A percentile compares a stretch with the other conserved stretches of the same genome.
Conservation (phyloP, 2,797 vertebrate species). For the Sebastes steindachneri region DNA sequence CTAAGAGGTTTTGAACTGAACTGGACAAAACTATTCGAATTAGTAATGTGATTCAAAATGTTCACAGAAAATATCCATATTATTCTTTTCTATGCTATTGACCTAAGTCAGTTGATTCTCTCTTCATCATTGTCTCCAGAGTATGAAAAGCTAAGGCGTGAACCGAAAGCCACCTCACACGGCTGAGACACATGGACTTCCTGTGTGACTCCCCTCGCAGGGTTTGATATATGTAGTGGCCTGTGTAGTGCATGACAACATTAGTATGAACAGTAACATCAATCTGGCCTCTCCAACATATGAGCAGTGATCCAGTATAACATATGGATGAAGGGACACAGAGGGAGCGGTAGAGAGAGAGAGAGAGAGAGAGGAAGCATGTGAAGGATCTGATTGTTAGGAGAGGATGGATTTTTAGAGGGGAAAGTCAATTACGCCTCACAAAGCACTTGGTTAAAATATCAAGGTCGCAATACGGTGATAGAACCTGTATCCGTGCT, state of each 20-base stretch:
- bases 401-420: constrained; percentile 66
- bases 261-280: constrained; percentile 61
- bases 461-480: constrained; percentile 72
- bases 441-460: constrained; percentile 79
- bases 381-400: constrained; percentile 60
- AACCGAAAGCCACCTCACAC: background rate
- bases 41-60: background rate
- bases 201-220: background rate
- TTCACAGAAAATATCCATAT: background rate
- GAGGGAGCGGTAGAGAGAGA: background rate
- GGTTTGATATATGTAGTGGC: constrained; percentile 41
- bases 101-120: background rate
- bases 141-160: background rate
- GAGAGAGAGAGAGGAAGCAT: constrained; percentile 19
- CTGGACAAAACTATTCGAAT: background rate
- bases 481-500: constrained; percentile 52
- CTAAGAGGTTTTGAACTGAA: background rate
- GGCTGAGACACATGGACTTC: background rate
- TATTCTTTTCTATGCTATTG: background rate
- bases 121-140: background rate
- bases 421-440: constrained; percentile 73
- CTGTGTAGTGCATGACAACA: constrained; percentile 52
- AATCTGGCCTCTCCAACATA: constrained; percentile 39
- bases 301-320: constrained; percentile 47
- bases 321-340: constrained; percentile 33